Base-by-base conservation (phyloP, 2,113 vertebrate species). In the Cheirogaleus medius region DNA sequence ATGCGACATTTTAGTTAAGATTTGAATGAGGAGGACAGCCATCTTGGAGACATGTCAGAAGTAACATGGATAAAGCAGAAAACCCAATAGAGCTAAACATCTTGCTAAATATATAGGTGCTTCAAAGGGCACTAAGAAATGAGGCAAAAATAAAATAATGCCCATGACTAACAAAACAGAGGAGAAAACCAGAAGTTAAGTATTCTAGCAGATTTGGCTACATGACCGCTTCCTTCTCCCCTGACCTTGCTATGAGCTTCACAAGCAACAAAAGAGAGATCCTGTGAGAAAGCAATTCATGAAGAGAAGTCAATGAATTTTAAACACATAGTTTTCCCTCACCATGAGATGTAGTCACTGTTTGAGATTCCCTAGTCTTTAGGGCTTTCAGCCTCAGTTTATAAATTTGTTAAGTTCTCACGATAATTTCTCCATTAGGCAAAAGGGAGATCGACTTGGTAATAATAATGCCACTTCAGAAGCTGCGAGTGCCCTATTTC, bases 381-480 rank as follows among this genome's bases (percentile, higher is more conserved):
- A 64, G 29, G 71, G 10, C 34, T 86, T 56, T 77, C 32, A 39
- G 66, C 52, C 83, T 83, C 56, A 47, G 78, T 80, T 87, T 76
- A 87, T 54, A 97, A 58, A 78, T 66, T 81, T 76, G 76, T 82
- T 76, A 86, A 85, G 34, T 37, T 56, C 63, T 39, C 29, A 86
- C 23, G 71, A 20, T 37, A 39, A 71, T 84, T 87, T 93, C 86
- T 76, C 86, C 56, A 91, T 66, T 52, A 77, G 82, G 49, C 60
- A 47, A 78, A 81, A 92, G 56, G 27, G 23, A 96, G 20, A n/a
- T 5, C 18, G 69, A 74, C n/a, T 18, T 54, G 54, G 47, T 60
- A 60, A 63, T 32, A 88, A 96, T 37, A 83, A 94, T 87, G 73
- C 8, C 56, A 66, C 25, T 76, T 68, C 14, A 20, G 10, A 88